Base-by-base conservation (phyloP, 1,140 invertebrate genomes). In the Eumaeus atala region DNA sequence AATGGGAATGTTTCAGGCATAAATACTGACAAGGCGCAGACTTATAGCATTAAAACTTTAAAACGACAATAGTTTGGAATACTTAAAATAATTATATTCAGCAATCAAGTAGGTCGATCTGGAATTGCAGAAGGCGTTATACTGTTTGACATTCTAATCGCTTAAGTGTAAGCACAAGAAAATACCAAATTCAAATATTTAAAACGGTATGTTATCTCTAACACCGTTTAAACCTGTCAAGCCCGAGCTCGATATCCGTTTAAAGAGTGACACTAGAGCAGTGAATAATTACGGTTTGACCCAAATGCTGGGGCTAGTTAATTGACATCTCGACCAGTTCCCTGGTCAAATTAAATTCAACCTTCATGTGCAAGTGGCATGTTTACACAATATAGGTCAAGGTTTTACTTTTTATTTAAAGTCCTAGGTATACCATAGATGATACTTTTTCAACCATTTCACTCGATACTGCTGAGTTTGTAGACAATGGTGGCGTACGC, bases 261-360 rank as follows among this genome's bases (percentile, higher is more conserved):
- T 52, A 61, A 53, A 28, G 50, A 59, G 59, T 74, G 64, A 72
- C 74, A 77, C 76, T 75, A 77, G 63, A 64, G 58, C 55, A 49
- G 50, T 38, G 56, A 66, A 72, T 80, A 83, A 83, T 80, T 79
- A 72, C 66, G 64, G 58, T 59, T 59, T 75, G 76, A 74, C 77
- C 77, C 61, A 67, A 66, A 71, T 77, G 61, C 53, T 63, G 60
- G 49, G 60, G 37, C 51, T 37, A 52, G 38, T 42, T 59, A 63
- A 63, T 63, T 63, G 57, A 63, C 59, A 63, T 58, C 60, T 62
- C 48, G 57, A 59, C 49, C 57, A 44, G 51, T 49, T 53, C 35
- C 56, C 53, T 51, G 14, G 38, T 37, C 51, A 47, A 59, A 59
- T 56, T 56, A 38, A 56, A 56, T 37, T 53, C 40, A 48, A 56